Percentiles rank a stretch among this genome's conserved stretches.
Evolutionary conservation across 2,797 vertebrate genomes (phyloP).

Genomic region (Phyllotis vaccarum): DNA sequence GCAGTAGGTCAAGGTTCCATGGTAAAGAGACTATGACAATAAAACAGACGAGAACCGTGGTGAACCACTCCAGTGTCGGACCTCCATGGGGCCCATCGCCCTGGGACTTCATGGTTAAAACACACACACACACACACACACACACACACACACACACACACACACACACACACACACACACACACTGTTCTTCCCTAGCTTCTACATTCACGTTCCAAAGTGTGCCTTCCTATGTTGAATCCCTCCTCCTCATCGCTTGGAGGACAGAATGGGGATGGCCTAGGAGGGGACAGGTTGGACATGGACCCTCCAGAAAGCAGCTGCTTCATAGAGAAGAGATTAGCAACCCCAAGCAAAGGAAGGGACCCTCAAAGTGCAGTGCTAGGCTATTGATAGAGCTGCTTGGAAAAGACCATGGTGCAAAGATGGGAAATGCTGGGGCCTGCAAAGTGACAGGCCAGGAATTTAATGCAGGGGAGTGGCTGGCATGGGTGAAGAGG

Average conservation of each 20-base stretch:
- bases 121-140: not conserved
- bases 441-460: not conserved
- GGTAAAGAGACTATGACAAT: not conserved
- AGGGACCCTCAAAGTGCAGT: not conserved
- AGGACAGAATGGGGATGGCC: not conserved
- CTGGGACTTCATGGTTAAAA: not conserved
- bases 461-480: not conserved
- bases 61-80: not conserved
- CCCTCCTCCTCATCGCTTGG: no score
- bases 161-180: not conserved
- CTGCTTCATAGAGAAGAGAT: not conserved
- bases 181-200: not conserved
- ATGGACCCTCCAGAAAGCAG: not conserved
- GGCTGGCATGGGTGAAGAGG: not conserved
- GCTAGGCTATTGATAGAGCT: not conserved
- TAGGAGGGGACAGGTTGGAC: not conserved
- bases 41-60: not conserved
- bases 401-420: not conserved
- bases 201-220: not conserved
- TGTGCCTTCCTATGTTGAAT: not conserved
- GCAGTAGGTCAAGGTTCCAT: not conserved
- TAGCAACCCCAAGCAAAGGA: not conserved
- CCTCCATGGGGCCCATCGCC: not conserved
- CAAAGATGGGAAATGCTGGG: not conserved
- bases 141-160: not conserved